phyloP scores from a whole-genome alignment of 2,797 vertebrate genomes.

The Arnoldichthys spilopterus region DNA sequence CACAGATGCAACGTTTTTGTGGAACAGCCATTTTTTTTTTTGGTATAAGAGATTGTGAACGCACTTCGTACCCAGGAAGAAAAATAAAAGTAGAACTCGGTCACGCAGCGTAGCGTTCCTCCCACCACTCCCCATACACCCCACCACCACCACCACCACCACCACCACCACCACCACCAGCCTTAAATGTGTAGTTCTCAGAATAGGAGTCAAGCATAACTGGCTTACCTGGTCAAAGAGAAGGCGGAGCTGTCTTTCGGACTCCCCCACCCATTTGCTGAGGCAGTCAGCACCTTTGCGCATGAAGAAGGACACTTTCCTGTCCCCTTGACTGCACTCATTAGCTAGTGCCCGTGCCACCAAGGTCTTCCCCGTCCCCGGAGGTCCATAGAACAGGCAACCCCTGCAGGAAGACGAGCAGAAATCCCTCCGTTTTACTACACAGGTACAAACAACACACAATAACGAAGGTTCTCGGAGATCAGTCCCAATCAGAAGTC shows the following conservation, averaged over 20 bases:
- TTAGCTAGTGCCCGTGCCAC: constrained; percentile 97
- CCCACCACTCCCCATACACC: neutral
- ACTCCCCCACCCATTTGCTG: constrained; percentile 99
- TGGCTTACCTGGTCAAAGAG: constrained; percentile 96
- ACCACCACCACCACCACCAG: no score
- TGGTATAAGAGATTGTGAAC: no score
- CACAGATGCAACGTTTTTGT: no score
- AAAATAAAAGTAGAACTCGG: no score
- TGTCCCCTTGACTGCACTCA: constrained; percentile 96
- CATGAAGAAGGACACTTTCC: constrained; percentile 99
- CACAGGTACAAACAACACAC: no score
- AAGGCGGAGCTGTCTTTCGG: constrained; percentile 95
- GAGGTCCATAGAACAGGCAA: constrained; percentile 98
- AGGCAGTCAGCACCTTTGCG: constrained; percentile 99
- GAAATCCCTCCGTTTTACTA: no score
- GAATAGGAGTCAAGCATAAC: neutral
- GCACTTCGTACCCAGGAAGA: no score
- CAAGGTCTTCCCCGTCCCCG: constrained; percentile 98
- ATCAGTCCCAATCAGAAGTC: constrained; percentile 29
- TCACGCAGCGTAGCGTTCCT: no score
- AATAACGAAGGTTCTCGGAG: constrained; percentile 50
- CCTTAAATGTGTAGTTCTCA: neutral
- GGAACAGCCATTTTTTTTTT: no score
- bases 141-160: no score
- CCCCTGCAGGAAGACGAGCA: constrained; percentile 78